Conservation (phyloP, 37 sponge, comb jelly and placozoan genomes). For the Aphrocallistes beatrix region DNA sequence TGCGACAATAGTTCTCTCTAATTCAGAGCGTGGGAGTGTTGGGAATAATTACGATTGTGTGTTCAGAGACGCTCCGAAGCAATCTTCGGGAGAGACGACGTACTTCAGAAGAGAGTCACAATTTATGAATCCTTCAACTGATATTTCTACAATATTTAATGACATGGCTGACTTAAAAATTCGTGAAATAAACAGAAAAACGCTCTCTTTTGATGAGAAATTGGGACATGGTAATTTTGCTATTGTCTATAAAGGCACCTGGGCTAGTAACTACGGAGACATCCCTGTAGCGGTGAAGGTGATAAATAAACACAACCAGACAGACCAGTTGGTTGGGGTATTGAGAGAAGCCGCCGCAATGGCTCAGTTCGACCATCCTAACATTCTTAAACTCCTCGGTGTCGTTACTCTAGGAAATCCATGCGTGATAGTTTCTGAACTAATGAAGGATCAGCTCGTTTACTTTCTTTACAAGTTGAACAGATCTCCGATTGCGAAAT, state of each 20-base stretch:
- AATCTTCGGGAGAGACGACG: not conserved
- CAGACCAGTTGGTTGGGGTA: not conserved
- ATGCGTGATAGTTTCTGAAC: not conserved
- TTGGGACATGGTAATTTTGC: not conserved
- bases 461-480: conserved; percentile 4
- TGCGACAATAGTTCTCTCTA: not conserved
- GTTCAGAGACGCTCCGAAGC: not conserved
- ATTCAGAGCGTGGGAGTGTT: not conserved
- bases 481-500: not conserved
- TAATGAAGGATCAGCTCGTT: not conserved
- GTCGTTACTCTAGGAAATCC: conserved; percentile 5
- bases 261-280: conserved; percentile 4
- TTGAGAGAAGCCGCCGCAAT: not conserved
- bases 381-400: conserved; percentile 13
- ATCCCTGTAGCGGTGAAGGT: not conserved
- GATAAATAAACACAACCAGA: not conserved
- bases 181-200: conserved; percentile 1
- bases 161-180: not conserved
- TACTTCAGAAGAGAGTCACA: not conserved
- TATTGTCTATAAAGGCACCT: not conserved
- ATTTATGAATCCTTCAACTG: not conserved
- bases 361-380: not conserved
- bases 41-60: not conserved
- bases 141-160: not conserved
- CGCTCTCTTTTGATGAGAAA: not conserved